Base-by-base conservation (phyloP, 1,140 invertebrate genomes). In the Phthorimaea operculella region DNA sequence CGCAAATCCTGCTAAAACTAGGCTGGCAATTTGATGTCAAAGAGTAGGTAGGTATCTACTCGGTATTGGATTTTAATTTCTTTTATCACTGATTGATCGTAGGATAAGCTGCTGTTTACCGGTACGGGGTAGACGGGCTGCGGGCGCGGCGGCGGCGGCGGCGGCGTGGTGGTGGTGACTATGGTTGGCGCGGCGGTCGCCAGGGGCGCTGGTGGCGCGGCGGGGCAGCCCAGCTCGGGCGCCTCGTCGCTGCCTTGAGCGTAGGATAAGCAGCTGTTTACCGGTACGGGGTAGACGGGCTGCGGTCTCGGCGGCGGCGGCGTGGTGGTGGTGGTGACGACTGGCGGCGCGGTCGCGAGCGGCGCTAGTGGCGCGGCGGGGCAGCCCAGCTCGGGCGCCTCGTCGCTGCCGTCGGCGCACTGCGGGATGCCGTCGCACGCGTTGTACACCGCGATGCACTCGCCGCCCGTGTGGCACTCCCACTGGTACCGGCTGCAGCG, bases 391-490 rank as follows among this genome's bases (percentile, higher is more conserved):
- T 95, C 93, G 11, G 90, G 87, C 49, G 92, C 93, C 84, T 97
- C 96, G 72, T 97, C 95, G 76, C 94, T 96, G 56, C 90, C 94
- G 87, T 98, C 96, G 3, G 92, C 87, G 85, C 97, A 98, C 79
- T 98, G 96, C 10, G 94, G 91, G 55, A 98, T 95, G 28, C 96
- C 96, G 86, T 99, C 95, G 73, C 97, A 99, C 2, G 94, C 94
- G 79, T 98, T 97, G 78, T 98, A 98, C 62, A 96, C 93, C 1
- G 95, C 96, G 63, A 99, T 97, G 72, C 97, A 99, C 75, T 98
- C 96, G 18, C 91, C 90, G 18, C 91, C 92, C 33, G 90, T 90
- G 55, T 91, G 90, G 71, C 96, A 98, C 76, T 93, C 90, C 74
- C 96, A 97, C 77, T 98, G 94, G 79, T 93, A 94, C 49, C 91